phyloP scores from a whole-genome alignment of 2,888 invertebrate genomes.

The Alitta virens region DNA sequence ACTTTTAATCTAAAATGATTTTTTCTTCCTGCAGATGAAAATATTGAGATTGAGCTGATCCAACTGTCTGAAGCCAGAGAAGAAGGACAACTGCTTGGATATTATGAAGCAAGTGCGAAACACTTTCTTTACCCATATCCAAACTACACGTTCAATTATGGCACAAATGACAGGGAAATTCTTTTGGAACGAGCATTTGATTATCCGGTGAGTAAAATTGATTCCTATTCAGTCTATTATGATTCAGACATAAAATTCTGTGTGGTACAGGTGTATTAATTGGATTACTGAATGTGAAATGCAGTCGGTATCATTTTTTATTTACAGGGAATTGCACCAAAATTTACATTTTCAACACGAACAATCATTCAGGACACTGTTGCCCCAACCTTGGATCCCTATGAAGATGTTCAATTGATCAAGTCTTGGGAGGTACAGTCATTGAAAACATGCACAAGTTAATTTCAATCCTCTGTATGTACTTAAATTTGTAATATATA shows the following conservation, averaged over 20 bases:
- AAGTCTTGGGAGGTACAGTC: background rate
- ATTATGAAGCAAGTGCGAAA: conserved; percentile 17
- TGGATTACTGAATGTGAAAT: too few relatives aligned
- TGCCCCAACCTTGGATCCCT: background rate
- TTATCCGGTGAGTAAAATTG: conserved; percentile 17
- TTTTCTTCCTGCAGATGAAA: background rate
- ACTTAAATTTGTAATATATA: too few relatives aligned
- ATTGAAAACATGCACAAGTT: too few relatives aligned
- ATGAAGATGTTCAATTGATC: background rate
- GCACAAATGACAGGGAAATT: conserved; percentile 12
- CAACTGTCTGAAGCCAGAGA: background rate
- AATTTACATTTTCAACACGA: conserved; percentile 19
- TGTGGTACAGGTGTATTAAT: too few relatives aligned
- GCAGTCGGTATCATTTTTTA: too few relatives aligned
- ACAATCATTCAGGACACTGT: conserved; percentile 12
- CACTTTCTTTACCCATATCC: conserved; percentile 22
- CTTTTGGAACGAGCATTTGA: conserved; percentile 22
- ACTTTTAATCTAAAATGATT: too few relatives aligned
- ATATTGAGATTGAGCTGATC: conserved; percentile 5
- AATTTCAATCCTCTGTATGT: too few relatives aligned
- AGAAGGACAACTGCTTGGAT: conserved; percentile 21
- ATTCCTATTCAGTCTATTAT: background rate
- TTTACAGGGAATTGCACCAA: conserved; percentile 22
- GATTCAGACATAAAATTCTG: too few relatives aligned
- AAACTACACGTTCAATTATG: background rate